These are phyloP conservation scores for Zaprionus lineosus DNA, from an alignment of 2,888 invertebrate species.

Conservation along the genomic window DNA sequence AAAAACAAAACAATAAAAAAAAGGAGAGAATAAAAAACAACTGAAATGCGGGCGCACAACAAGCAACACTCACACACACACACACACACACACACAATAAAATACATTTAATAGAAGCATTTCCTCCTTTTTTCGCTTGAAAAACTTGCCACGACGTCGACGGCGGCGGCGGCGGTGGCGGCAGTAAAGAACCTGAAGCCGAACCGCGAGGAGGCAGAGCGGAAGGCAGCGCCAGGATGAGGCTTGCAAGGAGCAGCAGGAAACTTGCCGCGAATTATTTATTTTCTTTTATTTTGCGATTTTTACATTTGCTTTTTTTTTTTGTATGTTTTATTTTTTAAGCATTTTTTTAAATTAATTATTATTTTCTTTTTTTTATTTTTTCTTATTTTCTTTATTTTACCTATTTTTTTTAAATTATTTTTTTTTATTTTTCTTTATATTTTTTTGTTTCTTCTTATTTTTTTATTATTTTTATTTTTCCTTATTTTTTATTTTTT, in stretches of 20 bases:
- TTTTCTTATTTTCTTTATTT: constrained; percentile 25
- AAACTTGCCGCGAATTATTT: constrained; percentile 58
- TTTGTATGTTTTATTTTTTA: constrained; percentile 6
- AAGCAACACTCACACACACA: constrained; percentile 11
- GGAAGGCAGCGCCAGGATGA: too few relatives aligned
- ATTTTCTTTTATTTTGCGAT: constrained; percentile 50
- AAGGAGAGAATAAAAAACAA: constrained; percentile 17
- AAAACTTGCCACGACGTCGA: constrained; percentile 55
- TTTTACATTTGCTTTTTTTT: not conserved
- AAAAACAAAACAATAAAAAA: too few relatives aligned
- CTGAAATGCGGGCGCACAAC: constrained; percentile 32
- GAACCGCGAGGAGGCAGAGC: too few relatives aligned
- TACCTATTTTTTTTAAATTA: not conserved
- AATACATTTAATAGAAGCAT: constrained; percentile 72
- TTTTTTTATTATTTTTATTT: constrained; percentile 23
- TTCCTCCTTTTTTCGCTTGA: constrained; percentile 62
- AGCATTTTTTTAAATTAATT: constrained; percentile 17
- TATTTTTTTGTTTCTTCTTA: constrained; percentile 15
- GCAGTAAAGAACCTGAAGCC: constrained; percentile 13
- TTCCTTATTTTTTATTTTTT: not conserved
- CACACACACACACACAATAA: constrained; percentile 10
- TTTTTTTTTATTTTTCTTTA: constrained; percentile 17
- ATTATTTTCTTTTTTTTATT: constrained; percentile 3
- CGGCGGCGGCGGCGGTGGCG: too few relatives aligned
- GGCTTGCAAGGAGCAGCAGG: constrained; percentile 35